Base-by-base conservation (phyloP, 2,113 vertebrate genomes). In the Rhea americana region DNA sequence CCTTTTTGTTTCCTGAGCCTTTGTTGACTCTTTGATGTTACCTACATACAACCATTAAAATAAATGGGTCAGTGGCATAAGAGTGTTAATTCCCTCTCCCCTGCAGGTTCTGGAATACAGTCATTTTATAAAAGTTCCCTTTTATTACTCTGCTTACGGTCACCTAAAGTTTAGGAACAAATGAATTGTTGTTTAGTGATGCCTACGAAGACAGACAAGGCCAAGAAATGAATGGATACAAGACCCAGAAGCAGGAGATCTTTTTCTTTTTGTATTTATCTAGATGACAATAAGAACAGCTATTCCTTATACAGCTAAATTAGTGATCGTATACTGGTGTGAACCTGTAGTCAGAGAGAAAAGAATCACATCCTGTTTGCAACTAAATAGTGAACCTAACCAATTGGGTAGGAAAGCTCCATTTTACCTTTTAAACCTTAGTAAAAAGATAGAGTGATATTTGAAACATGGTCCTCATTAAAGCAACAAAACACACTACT, bases 11-110 rank as follows among this genome's bases (percentile, higher is more conserved):
- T 94, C 89, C 88, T 93, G 87, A 94, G 89, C 81, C 84, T 93
- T 71, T 93, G 96, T 94, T 96, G 93, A 96, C 86, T 97, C 97
- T 97, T 94, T 96, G 87, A 95, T 97, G 92, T 85, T 96, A 91
- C 63, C 87, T 95, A 85, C 71, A 85, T 78, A 82, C 28, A 92
- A 78, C 81, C 95, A 96, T 94, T 96, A 97, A 97, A 97, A 97
- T 82, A 94, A 97, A 97, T 91, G 87, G 70, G 76, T 95, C 83
- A 94, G 81, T 91, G 93, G 93, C 66, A 37, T 50, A 47, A 94
- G 72, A 95, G 62, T 65, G 72, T 95, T 97, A 96, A 97, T 97
- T 95, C 83, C 62, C 26, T 92, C 58, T 87, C 87, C 93, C 90
- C 84, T 55, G 51, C 92, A 97, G 61, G 84, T 96, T 95, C 68